Evolutionary conservation across 2,888 invertebrate genomes (phyloP).

Genomic region (Ashinkailepas kermadecensis): DNA sequence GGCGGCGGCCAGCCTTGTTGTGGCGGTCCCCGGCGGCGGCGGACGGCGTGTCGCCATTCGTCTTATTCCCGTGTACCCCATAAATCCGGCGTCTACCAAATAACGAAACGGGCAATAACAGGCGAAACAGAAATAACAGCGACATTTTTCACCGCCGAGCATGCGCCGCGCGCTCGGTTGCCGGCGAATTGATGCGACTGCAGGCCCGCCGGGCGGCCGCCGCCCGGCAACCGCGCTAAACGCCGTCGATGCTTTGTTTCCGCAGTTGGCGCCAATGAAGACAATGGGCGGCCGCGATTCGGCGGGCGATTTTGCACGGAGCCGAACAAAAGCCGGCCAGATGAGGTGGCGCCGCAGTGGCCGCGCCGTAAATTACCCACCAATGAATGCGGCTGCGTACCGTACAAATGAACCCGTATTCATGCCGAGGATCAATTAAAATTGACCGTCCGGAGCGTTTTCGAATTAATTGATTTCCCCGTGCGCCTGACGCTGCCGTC

Average conservation of each 20-base stretch:
- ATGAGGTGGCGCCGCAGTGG: background rate
- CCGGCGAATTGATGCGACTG: background rate
- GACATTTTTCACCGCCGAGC: background rate
- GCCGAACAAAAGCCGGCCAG: background rate
- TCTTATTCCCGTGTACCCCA: background rate
- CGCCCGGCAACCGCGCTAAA: background rate
- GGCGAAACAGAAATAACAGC: background rate
- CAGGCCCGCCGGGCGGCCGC: background rate
- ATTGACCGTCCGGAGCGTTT: background rate
- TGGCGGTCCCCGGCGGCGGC: background rate
- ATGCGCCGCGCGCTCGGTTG: background rate
- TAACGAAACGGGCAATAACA: background rate
- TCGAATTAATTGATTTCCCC: background rate
- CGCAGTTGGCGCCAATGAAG: slow-evolving; percentile 6
- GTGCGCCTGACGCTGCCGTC: background rate
- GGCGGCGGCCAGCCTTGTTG: background rate
- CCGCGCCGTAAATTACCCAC: slow-evolving; percentile 1
- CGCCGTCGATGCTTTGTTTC: slow-evolving; percentile 11
- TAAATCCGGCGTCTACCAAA: background rate
- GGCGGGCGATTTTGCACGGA: background rate
- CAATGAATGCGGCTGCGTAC: background rate
- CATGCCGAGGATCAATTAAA: slow-evolving; percentile 7
- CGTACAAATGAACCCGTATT: background rate
- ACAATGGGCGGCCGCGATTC: background rate
- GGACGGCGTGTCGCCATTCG: background rate